These are phyloP conservation scores for Phragmatobia fuliginosa DNA, from an alignment of 2,888 invertebrate genomes.

Conservation along the genomic window DNA sequence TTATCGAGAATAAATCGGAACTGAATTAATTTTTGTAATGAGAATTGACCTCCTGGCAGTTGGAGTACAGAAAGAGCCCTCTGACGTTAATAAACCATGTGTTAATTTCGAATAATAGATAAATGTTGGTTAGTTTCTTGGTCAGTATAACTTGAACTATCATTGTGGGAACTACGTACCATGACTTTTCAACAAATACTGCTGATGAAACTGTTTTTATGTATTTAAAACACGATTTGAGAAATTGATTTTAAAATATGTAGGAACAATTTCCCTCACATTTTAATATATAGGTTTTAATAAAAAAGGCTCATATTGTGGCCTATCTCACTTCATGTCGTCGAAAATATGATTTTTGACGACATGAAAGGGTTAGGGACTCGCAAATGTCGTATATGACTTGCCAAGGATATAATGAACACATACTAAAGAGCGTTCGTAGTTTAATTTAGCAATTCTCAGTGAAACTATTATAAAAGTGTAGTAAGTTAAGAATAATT, in stretches of 20 bases:
- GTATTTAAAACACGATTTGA: not conserved
- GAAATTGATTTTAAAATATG: not conserved
- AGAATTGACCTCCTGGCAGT: not conserved
- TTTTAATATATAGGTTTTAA: not conserved
- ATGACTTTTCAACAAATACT: not conserved
- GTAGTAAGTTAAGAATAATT: slow-evolving; percentile 45
- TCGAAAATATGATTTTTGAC: not conserved
- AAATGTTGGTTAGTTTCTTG: not conserved
- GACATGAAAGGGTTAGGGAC: not conserved
- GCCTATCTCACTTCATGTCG: not conserved
- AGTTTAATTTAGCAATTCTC: slow-evolving; percentile 18
- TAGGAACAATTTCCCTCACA: not conserved
- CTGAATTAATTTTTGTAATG: not conserved
- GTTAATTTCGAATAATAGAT: not conserved
- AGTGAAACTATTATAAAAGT: slow-evolving; percentile 17
- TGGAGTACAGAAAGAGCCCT: not conserved
- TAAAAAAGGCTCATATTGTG: not conserved
- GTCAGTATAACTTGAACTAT: not conserved
- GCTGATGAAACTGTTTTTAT: not conserved
- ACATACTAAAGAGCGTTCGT: not conserved
- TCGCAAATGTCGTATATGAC: not conserved
- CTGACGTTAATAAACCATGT: not conserved
- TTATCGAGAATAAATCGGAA: not conserved
- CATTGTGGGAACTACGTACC: not conserved
- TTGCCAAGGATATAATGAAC: not conserved